These are phyloP conservation scores for Nephila pilipes DNA, from an alignment of 1,140 invertebrate species.

Conservation along the genomic window DNA sequence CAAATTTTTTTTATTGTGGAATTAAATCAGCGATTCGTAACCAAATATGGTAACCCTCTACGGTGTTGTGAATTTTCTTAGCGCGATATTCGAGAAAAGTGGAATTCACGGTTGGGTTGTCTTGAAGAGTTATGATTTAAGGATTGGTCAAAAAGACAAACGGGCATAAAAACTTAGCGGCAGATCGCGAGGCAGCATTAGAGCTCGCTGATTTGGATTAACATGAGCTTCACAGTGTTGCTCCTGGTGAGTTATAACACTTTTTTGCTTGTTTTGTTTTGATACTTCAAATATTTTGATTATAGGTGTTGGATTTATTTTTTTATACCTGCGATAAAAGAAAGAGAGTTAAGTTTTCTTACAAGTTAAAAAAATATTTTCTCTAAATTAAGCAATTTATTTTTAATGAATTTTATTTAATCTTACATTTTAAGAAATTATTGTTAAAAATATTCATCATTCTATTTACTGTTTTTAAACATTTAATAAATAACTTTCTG, in stretches of 20 bases:
- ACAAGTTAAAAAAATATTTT: too few relatives aligned
- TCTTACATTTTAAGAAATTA: too few relatives aligned
- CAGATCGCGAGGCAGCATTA: neutral
- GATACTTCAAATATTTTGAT: too few relatives aligned
- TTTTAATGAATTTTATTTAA: too few relatives aligned
- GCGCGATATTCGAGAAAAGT: conserved; percentile 31
- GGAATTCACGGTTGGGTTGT: conserved; percentile 45
- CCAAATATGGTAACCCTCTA: neutral
- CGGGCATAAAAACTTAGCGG: conserved; percentile 41
- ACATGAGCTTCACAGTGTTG: conserved; percentile 34
- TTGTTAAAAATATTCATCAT: too few relatives aligned
- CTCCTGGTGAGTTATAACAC: conserved; percentile 9
- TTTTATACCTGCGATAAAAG: too few relatives aligned
- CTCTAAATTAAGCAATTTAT: too few relatives aligned
- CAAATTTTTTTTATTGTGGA: neutral
- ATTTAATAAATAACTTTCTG: too few relatives aligned
- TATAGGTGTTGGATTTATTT: too few relatives aligned
- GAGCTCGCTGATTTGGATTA: neutral
- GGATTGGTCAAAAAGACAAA: conserved; percentile 60
- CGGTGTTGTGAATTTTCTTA: conserved; percentile 18
- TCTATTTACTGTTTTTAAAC: too few relatives aligned
- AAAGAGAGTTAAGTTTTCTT: too few relatives aligned
- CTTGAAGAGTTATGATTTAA: conserved; percentile 30
- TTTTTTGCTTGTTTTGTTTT: neutral
- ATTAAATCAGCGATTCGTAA: neutral